Conservation (phyloP, 2,113 vertebrate genomes). For the Labeo rohita region DNA sequence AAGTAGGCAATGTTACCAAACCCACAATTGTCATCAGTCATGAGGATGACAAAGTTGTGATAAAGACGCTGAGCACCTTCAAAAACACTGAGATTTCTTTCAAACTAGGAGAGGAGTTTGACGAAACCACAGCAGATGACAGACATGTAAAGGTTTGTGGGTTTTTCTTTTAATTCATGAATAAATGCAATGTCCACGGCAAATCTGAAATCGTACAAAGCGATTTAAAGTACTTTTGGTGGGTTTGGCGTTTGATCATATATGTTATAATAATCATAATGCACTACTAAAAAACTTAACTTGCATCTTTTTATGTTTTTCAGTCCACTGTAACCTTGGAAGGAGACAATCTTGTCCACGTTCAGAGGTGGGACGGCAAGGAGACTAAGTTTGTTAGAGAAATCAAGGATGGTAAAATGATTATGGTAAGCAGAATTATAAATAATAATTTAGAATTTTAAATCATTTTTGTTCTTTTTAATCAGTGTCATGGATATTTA, state of each 20-base stretch:
- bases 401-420: conserved; percentile 93
- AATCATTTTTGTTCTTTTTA: not conserved
- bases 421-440: conserved; percentile 85
- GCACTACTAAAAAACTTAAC: not conserved
- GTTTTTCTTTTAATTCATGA: not conserved
- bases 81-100: conserved; percentile 92
- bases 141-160: conserved; percentile 90
- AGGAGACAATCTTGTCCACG: conserved; percentile 87
- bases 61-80: conserved; percentile 93
- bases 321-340: conserved; percentile 91
- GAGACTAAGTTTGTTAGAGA: conserved; percentile 92
- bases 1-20: conserved; percentile 94
- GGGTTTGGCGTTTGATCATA: not conserved
- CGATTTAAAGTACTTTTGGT: not conserved
- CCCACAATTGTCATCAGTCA: conserved; percentile 90
- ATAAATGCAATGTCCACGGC: not conserved
- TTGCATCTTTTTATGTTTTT: conserved; percentile 21
- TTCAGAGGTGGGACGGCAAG: conserved; percentile 96
- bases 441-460: not conserved
- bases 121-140: conserved; percentile 91
- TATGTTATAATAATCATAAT: not conserved
- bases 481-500: not conserved
- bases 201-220: not conserved
- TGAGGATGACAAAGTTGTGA: conserved; percentile 87
- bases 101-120: conserved; percentile 95